Evolutionary conservation across 64 coral and sea anemone species (phyloP), one percentile per base, ranked within the genome.

Genomic region (Actinia equina): DNA sequence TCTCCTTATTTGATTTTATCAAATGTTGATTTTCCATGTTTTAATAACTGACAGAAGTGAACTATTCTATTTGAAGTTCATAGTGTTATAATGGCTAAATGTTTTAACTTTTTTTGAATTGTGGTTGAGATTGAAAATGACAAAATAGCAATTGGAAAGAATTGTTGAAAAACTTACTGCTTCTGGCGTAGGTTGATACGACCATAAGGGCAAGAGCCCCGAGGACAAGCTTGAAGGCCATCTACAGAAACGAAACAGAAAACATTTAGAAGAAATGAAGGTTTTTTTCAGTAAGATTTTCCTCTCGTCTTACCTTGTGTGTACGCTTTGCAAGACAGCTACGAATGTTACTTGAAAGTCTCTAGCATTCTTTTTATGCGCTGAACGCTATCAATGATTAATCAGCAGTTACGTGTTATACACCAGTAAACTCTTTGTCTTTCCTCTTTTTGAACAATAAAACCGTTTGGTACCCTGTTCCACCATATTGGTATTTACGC

Each of bases 161-260:
- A 57, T 14, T 64, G 30, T 44, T 30, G 46, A 45, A 64, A 23
- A 84, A 97, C 94, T 97, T 97, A 97, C 94, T 92, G 74, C 89
- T 89, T 91, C 88, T 89, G 20, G 88, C 94, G 71, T 97, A 97
- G n/a, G 91, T 92, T 59, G 94, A 97, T 2, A 87, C 94, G 59
- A 89, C 94, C 91, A 97, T 93, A 52, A 97, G 80, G 77, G 86
- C 91, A 59, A 97, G 25, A 87, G 83, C 91, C 79, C 94, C 94
- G 88, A 97, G 45, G 86, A 97, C 89, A 26, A 97, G 88, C 59
- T 97, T 97, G 76, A 90, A 93, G 77, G 94, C 94, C 94, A 97
- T 97, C 94, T 97, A 77, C 19, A 82, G 86, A 83, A 92, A 82
- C 14, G 19, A 51, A 83, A 70, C 10, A 9, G n/a, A 10, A 64